These are phyloP conservation scores for Prosopocoilus inquinatus DNA, from an alignment of 2,888 invertebrate species.

Conservation along the genomic window DNA sequence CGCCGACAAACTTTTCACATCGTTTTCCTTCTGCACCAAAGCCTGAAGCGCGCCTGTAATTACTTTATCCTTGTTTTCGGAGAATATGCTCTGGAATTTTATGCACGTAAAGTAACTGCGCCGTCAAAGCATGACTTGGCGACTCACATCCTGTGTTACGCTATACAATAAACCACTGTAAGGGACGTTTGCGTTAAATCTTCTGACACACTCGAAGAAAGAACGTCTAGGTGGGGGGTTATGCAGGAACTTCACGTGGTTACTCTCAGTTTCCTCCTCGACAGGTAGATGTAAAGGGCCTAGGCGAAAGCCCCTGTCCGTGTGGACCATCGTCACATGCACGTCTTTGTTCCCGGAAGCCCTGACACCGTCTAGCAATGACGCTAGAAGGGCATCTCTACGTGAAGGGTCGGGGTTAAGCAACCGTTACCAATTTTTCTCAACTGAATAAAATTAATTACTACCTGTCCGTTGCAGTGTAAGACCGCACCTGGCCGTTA, in stretches of 20 bases:
- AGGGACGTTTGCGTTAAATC: constrained; percentile 97
- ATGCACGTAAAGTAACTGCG: background rate
- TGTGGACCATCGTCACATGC: constrained; percentile 83
- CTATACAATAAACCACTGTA: constrained; percentile 97
- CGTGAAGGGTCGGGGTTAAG: too few species aligned
- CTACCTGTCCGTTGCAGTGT: constrained; percentile 88
- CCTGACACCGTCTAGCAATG: constrained; percentile 92
- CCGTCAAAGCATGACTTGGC: background rate
- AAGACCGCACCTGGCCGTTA: constrained; percentile 84
- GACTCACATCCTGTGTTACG: constrained; percentile 90
- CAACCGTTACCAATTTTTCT: constrained; percentile 6
- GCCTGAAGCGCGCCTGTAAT: constrained; percentile 89
- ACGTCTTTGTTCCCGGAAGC: constrained; percentile 97
- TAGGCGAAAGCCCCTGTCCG: constrained; percentile 82
- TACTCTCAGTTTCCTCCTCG: constrained; percentile 95
- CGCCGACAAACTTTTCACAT: constrained; percentile 61
- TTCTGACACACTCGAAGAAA: constrained; percentile 79
- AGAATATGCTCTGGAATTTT: constrained; percentile 81
- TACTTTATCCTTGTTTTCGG: constrained; percentile 96
- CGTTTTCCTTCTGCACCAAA: constrained; percentile 70
- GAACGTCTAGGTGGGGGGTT: constrained; percentile 63
- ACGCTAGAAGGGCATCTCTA: constrained; percentile 94
- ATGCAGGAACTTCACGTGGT: constrained; percentile 78
- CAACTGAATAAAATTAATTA: background rate
- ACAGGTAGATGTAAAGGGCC: constrained; percentile 87